These are phyloP conservation scores for Mormyrus iriodes DNA, from an alignment of 2,113 vertebrate species.

Conservation along the genomic window DNA sequence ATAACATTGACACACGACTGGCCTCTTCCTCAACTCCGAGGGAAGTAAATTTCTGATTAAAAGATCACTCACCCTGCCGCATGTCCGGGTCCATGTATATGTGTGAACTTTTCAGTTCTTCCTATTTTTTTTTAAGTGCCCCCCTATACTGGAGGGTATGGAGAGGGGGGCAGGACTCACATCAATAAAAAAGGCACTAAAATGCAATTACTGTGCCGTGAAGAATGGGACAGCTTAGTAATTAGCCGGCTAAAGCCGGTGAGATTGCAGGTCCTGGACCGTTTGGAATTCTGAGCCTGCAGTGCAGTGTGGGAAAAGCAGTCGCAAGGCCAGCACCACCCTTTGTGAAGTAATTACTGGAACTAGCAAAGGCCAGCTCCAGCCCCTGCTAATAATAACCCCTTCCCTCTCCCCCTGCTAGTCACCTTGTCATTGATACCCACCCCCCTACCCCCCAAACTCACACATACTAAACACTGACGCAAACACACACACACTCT, in stretches of 20 bases:
- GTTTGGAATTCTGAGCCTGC: slow-evolving; percentile 67
- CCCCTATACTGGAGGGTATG: slow-evolving; percentile 41
- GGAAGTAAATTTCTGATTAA: neutral
- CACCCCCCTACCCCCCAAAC: slow-evolving; percentile 22
- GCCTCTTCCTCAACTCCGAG: neutral
- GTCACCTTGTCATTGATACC: slow-evolving; percentile 60
- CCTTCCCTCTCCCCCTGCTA: slow-evolving; percentile 46
- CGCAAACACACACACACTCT: neutral
- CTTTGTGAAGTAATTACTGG: slow-evolving; percentile 60
- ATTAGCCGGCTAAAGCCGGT: slow-evolving; percentile 67
- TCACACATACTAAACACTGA: slow-evolving; percentile 10
- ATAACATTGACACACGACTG: neutral
- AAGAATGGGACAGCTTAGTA: slow-evolving; percentile 67
- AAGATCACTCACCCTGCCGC: neutral
- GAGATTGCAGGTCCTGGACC: slow-evolving; percentile 67
- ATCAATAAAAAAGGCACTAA: slow-evolving; percentile 70
- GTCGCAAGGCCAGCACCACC: slow-evolving; percentile 57
- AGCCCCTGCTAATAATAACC: slow-evolving; percentile 65
- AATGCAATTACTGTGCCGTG: slow-evolving; percentile 66
- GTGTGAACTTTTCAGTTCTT: neutral
- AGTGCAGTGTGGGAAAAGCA: slow-evolving; percentile 65
- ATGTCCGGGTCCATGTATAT: neutral
- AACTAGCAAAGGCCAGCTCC: slow-evolving; percentile 59
- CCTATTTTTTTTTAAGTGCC: neutral
- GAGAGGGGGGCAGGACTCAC: slow-evolving; percentile 47